Conservation (phyloP, 2,888 invertebrate species). For the Callosobruchus maculatus region DNA sequence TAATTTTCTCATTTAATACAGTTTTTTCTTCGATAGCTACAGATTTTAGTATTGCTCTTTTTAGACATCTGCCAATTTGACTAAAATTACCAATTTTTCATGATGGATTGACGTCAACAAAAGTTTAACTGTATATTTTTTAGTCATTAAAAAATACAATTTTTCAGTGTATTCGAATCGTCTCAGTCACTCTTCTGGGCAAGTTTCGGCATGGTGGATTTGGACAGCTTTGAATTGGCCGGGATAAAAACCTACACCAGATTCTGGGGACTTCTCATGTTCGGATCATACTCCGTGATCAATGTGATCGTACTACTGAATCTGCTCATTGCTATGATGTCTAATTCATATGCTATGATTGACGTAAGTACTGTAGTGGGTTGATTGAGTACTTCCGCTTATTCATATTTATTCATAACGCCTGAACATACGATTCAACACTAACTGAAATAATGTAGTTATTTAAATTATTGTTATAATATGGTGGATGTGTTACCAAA, state of each 20-base stretch:
- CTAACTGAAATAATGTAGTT: too few relatives aligned
- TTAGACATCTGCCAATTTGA: too few relatives aligned
- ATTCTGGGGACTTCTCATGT: slow-evolving; percentile 95
- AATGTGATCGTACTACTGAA: slow-evolving; percentile 91
- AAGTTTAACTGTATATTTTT: too few relatives aligned
- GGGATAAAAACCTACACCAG: slow-evolving; percentile 88
- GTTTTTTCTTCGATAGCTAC: too few relatives aligned
- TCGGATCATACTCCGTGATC: slow-evolving; percentile 92
- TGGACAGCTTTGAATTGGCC: slow-evolving; percentile 82
- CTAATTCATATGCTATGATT: slow-evolving; percentile 91
- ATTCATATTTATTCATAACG: too few relatives aligned
- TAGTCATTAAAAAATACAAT: too few relatives aligned
- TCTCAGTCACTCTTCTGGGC: slow-evolving; percentile 96
- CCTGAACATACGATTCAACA: too few relatives aligned
- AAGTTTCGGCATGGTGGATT: slow-evolving; percentile 87
- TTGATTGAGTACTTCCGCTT: background rate
- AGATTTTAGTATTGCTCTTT: too few relatives aligned
- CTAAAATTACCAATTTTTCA: too few relatives aligned
- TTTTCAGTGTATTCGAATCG: slow-evolving; percentile 81
- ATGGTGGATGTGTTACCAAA: too few relatives aligned
- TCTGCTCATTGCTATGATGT: slow-evolving; percentile 97
- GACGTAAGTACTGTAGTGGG: slow-evolving; percentile 60
- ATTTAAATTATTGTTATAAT: too few relatives aligned
- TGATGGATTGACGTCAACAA: too few relatives aligned
- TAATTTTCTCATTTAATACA: background rate